Conservation (phyloP, 1,140 invertebrate genomes). For the Bombus pascuorum region DNA sequence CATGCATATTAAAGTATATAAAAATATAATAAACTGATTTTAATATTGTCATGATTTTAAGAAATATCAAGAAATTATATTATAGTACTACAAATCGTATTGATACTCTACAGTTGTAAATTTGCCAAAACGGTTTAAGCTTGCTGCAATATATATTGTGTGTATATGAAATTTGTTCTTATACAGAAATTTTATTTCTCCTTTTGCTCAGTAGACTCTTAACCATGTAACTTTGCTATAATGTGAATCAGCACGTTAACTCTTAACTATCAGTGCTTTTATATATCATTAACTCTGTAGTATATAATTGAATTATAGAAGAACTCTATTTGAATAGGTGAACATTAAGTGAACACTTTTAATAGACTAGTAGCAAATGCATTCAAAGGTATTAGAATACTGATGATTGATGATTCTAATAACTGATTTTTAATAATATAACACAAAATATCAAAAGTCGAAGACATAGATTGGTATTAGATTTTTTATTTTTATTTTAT, state of each 20-base stretch:
- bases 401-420: slow-evolving; percentile 46
- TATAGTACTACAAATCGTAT: not conserved
- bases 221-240: slow-evolving; percentile 62
- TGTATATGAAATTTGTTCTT: slow-evolving; percentile 46
- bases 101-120: slow-evolving; percentile 35
- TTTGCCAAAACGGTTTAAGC: slow-evolving; percentile 46
- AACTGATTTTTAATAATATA: slow-evolving; percentile 30
- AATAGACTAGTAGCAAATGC: slow-evolving; percentile 65
- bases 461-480: slow-evolving; percentile 7
- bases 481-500: slow-evolving; percentile 12
- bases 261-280: slow-evolving; percentile 63
- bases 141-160: slow-evolving; percentile 37
- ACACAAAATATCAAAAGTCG: slow-evolving; percentile 47
- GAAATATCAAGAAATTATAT: slow-evolving; percentile 41
- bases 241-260: slow-evolving; percentile 57
- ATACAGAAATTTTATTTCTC: slow-evolving; percentile 41
- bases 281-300: slow-evolving; percentile 56
- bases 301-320: slow-evolving; percentile 60
- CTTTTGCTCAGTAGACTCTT: slow-evolving; percentile 63
- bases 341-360: slow-evolving; percentile 64
- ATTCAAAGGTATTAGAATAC: slow-evolving; percentile 60
- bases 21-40: slow-evolving; percentile 39
- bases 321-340: slow-evolving; percentile 55
- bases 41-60: slow-evolving; percentile 47
- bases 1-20: slow-evolving; percentile 33